Evolutionary conservation across 2,888 invertebrate species (phyloP).

Genomic region (Ormyrus nitidulus): DNA sequence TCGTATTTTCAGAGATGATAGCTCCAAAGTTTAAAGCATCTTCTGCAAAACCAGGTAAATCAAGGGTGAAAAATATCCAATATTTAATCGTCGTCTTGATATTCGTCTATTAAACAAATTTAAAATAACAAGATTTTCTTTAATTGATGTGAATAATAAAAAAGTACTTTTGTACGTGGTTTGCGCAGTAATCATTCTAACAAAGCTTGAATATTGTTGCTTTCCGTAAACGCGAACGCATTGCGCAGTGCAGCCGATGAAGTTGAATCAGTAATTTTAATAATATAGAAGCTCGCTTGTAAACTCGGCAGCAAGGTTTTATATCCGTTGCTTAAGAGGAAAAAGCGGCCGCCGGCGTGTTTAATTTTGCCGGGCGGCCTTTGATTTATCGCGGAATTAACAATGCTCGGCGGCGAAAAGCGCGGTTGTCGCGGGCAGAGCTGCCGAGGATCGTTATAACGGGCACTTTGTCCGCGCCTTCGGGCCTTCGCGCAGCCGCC

Average conservation of each 20-base stretch:
- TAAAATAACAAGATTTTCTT: neutral
- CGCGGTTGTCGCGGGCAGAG: slow-evolving; percentile 11
- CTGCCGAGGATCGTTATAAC: neutral
- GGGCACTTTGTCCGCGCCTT: slow-evolving; percentile 55
- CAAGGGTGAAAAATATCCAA: slow-evolving; percentile 42
- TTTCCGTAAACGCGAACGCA: neutral
- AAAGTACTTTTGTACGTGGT: neutral
- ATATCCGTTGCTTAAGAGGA: neutral
- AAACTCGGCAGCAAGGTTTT: too few species aligned
- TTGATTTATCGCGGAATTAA: slow-evolving; percentile 52
- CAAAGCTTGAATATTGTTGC: slow-evolving; percentile 45
- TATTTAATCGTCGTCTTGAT: slow-evolving; percentile 21
- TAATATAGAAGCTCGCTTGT: too few species aligned
- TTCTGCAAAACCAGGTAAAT: slow-evolving; percentile 84
- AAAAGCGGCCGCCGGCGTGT: slow-evolving; percentile 34
- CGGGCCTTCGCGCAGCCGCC: slow-evolving; percentile 3
- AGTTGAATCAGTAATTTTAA: too few species aligned
- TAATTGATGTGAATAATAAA: too few species aligned
- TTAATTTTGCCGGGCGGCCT: slow-evolving; percentile 37
- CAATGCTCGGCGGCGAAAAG: slow-evolving; percentile 36
- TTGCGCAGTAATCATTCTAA: slow-evolving; percentile 31
- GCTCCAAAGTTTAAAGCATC: slow-evolving; percentile 90
- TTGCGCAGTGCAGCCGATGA: too few species aligned
- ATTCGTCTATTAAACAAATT: neutral
- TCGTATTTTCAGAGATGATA: slow-evolving; percentile 82